phyloP scores from a whole-genome alignment of 1,140 invertebrate species.

The Drosophila kepulauana region DNA sequence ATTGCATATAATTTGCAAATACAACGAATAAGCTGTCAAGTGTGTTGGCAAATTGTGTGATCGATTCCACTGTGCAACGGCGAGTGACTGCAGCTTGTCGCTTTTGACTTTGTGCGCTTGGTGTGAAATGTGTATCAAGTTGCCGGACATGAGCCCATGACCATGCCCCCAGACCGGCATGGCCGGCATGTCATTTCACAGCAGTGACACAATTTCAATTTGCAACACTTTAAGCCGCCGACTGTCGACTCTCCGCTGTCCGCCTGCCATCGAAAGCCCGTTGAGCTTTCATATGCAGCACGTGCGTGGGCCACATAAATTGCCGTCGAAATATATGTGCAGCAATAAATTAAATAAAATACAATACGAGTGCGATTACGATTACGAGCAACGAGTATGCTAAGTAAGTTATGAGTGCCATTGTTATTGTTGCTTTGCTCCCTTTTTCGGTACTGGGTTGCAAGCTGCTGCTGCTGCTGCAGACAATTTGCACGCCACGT shows the following conservation, averaged over 20 bases:
- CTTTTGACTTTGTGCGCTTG: slow-evolving; percentile 41
- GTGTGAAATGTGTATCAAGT: slow-evolving; percentile 70
- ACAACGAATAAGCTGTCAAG: not conserved
- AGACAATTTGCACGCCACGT: slow-evolving; percentile 33
- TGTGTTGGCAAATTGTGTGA: not conserved
- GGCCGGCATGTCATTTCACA: slow-evolving; percentile 20
- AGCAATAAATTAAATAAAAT: slow-evolving; percentile 73
- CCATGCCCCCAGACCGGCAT: slow-evolving; percentile 42
- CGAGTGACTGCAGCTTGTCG: slow-evolving; percentile 4
- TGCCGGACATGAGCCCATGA: slow-evolving; percentile 38
- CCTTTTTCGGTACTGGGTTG: slow-evolving; percentile 29
- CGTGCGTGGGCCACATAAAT: slow-evolving; percentile 73
- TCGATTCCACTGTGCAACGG: slow-evolving; percentile 45
- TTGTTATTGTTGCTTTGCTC: slow-evolving; percentile 41
- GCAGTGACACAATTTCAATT: slow-evolving; percentile 74
- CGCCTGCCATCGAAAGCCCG: not conserved
- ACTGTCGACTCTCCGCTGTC: too few species aligned
- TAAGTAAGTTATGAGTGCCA: slow-evolving; percentile 49
- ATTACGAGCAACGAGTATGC: slow-evolving; percentile 25
- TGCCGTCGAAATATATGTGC: slow-evolving; percentile 64
- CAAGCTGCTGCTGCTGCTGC: not conserved
- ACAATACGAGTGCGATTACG: slow-evolving; percentile 31
- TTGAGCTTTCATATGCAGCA: slow-evolving; percentile 42
- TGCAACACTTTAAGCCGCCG: slow-evolving; percentile 36
- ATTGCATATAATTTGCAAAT: too few species aligned